Percentiles rank a stretch among this genome's conserved stretches.
These are phyloP conservation scores for Metaphire vulgaris DNA, from an alignment of 1,140 invertebrate species.

Conservation along the genomic window DNA sequence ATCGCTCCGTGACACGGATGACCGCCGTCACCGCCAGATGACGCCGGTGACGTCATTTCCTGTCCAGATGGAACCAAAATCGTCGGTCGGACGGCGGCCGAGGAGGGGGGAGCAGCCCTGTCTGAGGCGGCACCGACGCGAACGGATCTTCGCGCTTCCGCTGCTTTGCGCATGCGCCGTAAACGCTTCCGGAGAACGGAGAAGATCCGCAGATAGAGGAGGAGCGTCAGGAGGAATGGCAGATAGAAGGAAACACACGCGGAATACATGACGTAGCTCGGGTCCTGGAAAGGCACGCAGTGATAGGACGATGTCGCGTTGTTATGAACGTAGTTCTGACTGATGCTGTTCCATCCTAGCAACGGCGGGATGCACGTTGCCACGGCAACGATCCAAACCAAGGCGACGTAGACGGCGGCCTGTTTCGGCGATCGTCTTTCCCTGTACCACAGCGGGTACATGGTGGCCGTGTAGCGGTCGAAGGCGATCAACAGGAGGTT, in stretches of 20 bases:
- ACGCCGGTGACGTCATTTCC: neutral
- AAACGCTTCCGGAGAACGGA: slow-evolving; percentile 54
- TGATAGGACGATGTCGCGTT: slow-evolving; percentile 34
- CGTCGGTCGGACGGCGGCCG: neutral
- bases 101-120: too few species aligned
- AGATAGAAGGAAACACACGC: slow-evolving; percentile 92
- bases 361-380: slow-evolving; percentile 39
- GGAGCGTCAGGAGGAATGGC: slow-evolving; percentile 90
- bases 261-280: slow-evolving; percentile 90
- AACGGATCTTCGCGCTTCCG: neutral
- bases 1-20: too few species aligned
- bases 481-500: slow-evolving; percentile 51
- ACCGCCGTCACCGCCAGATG: too few species aligned
- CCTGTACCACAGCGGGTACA: slow-evolving; percentile 52
- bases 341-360: slow-evolving; percentile 35
- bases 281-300: slow-evolving; percentile 51
- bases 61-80: neutral
- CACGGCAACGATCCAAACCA: slow-evolving; percentile 38
- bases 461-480: slow-evolving; percentile 51
- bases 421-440: slow-evolving; percentile 40
- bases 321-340: slow-evolving; percentile 39
- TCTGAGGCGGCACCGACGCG: too few species aligned
- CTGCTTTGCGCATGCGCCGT: slow-evolving; percentile 8
- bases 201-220: slow-evolving; percentile 94
- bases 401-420: slow-evolving; percentile 44